Evolutionary conservation across 2,888 invertebrate genomes (phyloP).

Genomic region (Scaptomyza reducta): DNA sequence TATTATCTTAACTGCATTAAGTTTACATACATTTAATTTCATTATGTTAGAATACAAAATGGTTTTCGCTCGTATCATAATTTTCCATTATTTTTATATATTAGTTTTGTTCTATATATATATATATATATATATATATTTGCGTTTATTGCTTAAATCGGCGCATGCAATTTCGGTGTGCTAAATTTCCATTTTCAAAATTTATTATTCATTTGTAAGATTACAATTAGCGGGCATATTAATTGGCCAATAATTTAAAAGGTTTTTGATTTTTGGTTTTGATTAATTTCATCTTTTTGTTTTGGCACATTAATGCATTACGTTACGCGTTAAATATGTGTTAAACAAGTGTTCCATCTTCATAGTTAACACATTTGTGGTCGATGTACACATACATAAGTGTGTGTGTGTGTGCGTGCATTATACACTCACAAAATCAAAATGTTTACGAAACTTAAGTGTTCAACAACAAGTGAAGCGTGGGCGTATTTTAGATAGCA

Average conservation of each 20-base stretch:
- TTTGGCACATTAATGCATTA: slow-evolving; percentile 71
- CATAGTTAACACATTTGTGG: slow-evolving; percentile 45
- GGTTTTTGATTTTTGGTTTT: slow-evolving; percentile 9
- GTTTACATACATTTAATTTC: slow-evolving; percentile 41
- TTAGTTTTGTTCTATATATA: slow-evolving; percentile 48
- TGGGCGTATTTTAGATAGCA: slow-evolving; percentile 45
- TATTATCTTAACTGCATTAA: slow-evolving; percentile 30
- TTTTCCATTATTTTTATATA: slow-evolving; percentile 23
- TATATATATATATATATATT: slow-evolving; percentile 19
- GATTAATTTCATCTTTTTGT: slow-evolving; percentile 13
- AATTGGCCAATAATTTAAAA: slow-evolving; percentile 32
- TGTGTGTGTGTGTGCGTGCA: slow-evolving; percentile 42
- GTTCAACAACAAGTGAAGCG: slow-evolving; percentile 73
- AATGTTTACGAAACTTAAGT: slow-evolving; percentile 53
- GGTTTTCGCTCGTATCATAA: slow-evolving; percentile 47
- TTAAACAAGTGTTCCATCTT: slow-evolving; percentile 37
- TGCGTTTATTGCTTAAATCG: slow-evolving; percentile 58
- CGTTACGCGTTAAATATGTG: slow-evolving; percentile 22
- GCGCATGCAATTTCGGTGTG: slow-evolving; percentile 33
- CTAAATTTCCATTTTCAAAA: slow-evolving; percentile 21
- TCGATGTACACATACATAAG: slow-evolving; percentile 47
- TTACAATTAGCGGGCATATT: slow-evolving; percentile 38
- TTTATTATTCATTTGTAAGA: slow-evolving; percentile 28
- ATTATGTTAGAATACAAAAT: slow-evolving; percentile 60
- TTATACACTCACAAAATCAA: slow-evolving; percentile 42